Percentiles rank a stretch among this genome's conserved stretches.
Conservation (phyloP, 2,888 invertebrate genomes). For the Tetragonisca angustula region DNA sequence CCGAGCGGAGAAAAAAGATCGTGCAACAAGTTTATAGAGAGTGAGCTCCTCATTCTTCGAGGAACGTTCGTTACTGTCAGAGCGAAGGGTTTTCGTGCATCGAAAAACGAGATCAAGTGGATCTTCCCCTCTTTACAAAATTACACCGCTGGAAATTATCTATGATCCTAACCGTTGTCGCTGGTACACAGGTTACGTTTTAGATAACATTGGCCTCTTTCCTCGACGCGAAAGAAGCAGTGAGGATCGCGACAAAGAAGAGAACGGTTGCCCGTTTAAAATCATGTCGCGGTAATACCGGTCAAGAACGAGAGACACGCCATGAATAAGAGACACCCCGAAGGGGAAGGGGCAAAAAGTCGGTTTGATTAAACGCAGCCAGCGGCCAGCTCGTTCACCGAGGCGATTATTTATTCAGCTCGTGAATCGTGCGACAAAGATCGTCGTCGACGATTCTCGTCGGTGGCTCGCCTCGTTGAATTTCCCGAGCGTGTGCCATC, state of each 20-base stretch:
- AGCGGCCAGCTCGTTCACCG: background rate
- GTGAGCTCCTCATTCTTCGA: too few relatives aligned
- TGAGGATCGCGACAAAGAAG: background rate
- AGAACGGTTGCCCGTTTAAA: background rate
- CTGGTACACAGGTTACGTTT: too few relatives aligned
- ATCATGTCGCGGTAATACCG: background rate
- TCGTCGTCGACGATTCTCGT: slow-evolving; percentile 23
- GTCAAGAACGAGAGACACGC: background rate
- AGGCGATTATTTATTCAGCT: slow-evolving; percentile 17
- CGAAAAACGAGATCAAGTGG: too few relatives aligned
- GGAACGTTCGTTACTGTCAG: too few relatives aligned
- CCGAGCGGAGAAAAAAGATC: too few relatives aligned
- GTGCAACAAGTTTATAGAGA: too few relatives aligned
- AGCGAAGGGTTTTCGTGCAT: too few relatives aligned
- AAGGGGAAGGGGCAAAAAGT: background rate
- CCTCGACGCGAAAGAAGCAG: background rate
- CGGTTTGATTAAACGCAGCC: background rate
- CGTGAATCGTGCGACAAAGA: slow-evolving; percentile 16
- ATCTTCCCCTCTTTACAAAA: too few relatives aligned
- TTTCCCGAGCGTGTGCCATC: slow-evolving; percentile 30
- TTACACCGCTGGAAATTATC: too few relatives aligned
- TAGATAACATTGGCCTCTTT: too few relatives aligned
- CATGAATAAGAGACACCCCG: background rate
- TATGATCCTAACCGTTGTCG: too few relatives aligned
- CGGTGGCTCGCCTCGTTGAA: background rate